Conservation (phyloP, 35 echinoderm and acorn worm species). For the Ptychodera flava region DNA sequence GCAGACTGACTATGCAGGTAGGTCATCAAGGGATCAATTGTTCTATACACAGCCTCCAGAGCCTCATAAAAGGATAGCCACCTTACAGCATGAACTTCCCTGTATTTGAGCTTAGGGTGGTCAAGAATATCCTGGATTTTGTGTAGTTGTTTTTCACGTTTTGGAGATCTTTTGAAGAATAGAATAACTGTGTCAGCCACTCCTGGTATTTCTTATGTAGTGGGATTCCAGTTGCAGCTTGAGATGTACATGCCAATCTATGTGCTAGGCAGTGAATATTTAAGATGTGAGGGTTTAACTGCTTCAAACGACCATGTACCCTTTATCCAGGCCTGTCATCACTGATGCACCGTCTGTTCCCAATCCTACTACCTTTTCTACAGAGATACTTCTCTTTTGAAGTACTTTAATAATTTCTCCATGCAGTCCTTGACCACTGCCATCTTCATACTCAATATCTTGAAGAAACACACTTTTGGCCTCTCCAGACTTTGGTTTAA, state of each 20-base stretch:
- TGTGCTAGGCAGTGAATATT: slow-evolving; percentile 5
- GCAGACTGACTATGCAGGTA: not conserved
- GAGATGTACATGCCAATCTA: not conserved
- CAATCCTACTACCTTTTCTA: slow-evolving; percentile 11
- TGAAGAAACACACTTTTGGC: not conserved
- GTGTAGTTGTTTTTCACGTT: not conserved
- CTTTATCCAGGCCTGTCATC: slow-evolving; percentile 7
- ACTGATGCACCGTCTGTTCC: slow-evolving; percentile 21
- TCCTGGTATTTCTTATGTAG: not conserved
- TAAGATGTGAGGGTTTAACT: not conserved
- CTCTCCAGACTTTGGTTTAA: not conserved
- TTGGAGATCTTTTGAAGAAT: not conserved
- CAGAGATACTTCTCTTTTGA: not conserved
- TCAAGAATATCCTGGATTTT: not conserved
- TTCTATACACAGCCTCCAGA: not conserved
- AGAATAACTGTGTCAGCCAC: not conserved
- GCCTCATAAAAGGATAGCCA: not conserved
- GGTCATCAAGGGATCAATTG: not conserved
- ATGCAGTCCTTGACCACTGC: not conserved
- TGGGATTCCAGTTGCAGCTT: not conserved
- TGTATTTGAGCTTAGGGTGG: not conserved
- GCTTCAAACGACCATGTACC: not conserved
- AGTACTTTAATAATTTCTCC: not conserved
- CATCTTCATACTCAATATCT: not conserved
- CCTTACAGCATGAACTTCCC: not conserved